Conservation (phyloP, 2,113 vertebrate species). For the Stegastes partitus region DNA sequence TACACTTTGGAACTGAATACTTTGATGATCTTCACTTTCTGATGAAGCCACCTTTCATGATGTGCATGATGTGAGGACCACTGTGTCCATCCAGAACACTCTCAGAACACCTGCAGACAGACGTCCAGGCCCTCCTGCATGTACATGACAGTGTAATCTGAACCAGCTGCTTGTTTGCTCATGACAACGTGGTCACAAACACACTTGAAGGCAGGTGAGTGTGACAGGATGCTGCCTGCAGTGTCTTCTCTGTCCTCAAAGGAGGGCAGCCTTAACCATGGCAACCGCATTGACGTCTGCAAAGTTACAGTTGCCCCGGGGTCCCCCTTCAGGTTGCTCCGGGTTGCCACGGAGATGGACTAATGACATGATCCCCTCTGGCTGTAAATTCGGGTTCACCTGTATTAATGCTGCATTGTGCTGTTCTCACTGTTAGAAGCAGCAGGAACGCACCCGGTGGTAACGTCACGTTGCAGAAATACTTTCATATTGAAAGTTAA, state of each 20-base stretch:
- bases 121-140: not conserved
- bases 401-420: not conserved
- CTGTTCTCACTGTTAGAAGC: not conserved
- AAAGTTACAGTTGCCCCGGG: slow-evolving; percentile 3
- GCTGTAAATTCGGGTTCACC: slow-evolving; percentile 1
- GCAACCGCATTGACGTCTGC: slow-evolving; percentile 41
- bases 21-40: not conserved
- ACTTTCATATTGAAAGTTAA: no score
- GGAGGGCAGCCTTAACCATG: slow-evolving; percentile 43
- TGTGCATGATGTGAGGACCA: no score
- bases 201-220: slow-evolving; percentile 32
- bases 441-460: not conserved
- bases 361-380: not conserved
- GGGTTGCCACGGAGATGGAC: slow-evolving; percentile 51
- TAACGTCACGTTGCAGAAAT: slow-evolving; percentile 2
- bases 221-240: slow-evolving; percentile 26
- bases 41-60: no score
- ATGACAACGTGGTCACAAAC: slow-evolving; percentile 13
- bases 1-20: not conserved
- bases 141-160: slow-evolving; percentile 30
- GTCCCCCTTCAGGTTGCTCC: not conserved
- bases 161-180: slow-evolving; percentile 53
- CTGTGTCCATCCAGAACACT: no score
- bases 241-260: slow-evolving; percentile 4
- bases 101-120: not conserved